Evolutionary conservation across 2,888 invertebrate genomes (phyloP), one percentile per base, ranked within the genome.

Genomic region (Ormyrus thymus): DNA sequence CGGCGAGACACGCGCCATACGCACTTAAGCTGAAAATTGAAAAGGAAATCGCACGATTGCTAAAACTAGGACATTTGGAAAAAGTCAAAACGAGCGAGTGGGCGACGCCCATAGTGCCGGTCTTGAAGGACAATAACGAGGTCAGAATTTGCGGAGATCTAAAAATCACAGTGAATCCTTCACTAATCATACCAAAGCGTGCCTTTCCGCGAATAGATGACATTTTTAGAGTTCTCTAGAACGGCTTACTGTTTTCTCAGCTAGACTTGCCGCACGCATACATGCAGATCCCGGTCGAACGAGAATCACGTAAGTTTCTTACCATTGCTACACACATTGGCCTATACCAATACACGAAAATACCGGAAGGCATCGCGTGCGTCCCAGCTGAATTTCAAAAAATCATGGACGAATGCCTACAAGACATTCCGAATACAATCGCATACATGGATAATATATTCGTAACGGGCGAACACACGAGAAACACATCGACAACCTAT

Each of bases 261-360:
- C n/a, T 80, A 0, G 76, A 74, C 15, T 50, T 80, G 43, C 9
- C 9, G 5, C 79, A 76, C 13, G 51, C 80, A 43, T 82, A 80
- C 64, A 84, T 82, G 70, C 82, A 82, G 61, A 51, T 81, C 3
- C 6, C n/a, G 11, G 53, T 70, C n/a, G 70, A 75, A 58, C 74
- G 81, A 64, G 6, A 50, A 13, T 77, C 72, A 9, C 61, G 55
- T 10, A 53, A 80, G 6, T 74, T 78, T 1, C 10, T 76, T 2
- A 76, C 68, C 11, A 69, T 78, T 5, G n/a, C 48, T 2, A 74
- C 56, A 1, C 65, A 74, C 7, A 43, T 51, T 0, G 74, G 65
- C 1, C 15, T 74, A 1, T 55, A 9, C 48, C n/a, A 45, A 2
- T 74, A 55, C n/a, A 65, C 65, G 8, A 74, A 64, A 13, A 65